Base-by-base conservation (phyloP, 2,113 vertebrate species). In the Panthera leo region DNA sequence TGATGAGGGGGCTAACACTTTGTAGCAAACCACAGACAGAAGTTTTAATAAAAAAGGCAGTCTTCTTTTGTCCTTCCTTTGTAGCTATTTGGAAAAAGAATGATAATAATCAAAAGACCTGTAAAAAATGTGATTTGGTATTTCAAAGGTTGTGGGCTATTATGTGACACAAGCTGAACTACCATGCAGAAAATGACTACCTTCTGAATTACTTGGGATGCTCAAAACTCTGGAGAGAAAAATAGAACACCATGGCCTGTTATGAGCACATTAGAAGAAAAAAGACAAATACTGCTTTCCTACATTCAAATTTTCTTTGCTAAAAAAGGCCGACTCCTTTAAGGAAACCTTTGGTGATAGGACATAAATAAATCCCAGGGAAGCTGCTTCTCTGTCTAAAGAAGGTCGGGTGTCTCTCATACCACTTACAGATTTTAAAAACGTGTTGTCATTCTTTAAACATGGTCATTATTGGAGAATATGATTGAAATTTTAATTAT, bases 21-120 rank as follows among this genome's bases (percentile, higher is more conserved):
- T 48, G 73, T 23, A 92, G 85, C 63, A 83, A 75, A 61, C n/a
- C 87, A 78, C 70, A 86, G 53, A 91, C 31, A 0, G 80, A 96
- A 86, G 61, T 87, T 4, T 42, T 58, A 51, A 45, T 58, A 1
- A 27, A 94, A 97, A 95, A 5, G 0, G 85, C 75, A 89, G 34
- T 53, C 63, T 93, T 2, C 36, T 98, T 94, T 98, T 97, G 96
- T 98, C 97, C 94, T 98, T 94, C 85, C 84, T 98, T 97, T 97
- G 96, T 94, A 95, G 98, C 96, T 97, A 85, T 98, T 97, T 97
- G 85, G 96, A 90, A 96, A 94, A 97, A 97, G 93, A 96, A 97
- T 65, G 45, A 95, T 96, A 95, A 97, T 97, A 96, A 98, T 92
- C 94, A 95, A 96, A 98, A 98, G 93, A 98, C 79, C 96, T 63